Base-by-base conservation (phyloP, 2,113 vertebrate species). In the Garra rufa region DNA sequence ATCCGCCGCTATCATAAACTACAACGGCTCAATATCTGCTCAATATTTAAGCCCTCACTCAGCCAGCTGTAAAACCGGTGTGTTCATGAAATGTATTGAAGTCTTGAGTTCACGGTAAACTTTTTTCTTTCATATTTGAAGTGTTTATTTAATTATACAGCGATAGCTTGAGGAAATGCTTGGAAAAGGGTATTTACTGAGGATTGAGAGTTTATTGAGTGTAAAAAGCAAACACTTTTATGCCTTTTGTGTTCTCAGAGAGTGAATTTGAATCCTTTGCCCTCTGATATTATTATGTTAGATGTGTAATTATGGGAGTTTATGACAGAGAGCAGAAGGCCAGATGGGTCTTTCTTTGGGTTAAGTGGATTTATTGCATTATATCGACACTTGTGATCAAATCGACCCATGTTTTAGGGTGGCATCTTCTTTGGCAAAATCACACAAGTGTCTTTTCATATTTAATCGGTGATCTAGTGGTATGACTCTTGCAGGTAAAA, bases 191-290 rank as follows among this genome's bases (percentile, higher is more conserved):
- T 38, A 55, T 44, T 61, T 61, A 61, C 14, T 43, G 6, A 26
- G 55, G 38, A 78, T 78, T 28, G 17, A 61, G 34, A 61, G 21
- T 78, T 76, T 41, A 76, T 24, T 61, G n/a, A 24, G 13, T 43
- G 21, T 61, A 71, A 24, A 71, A 71, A 71, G 41, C n/a, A 44
- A 28, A 17, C 38, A 6, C 9, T 24, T 26, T 43, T 3, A 78
- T 43, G 13, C 14, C 14, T 3, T 59, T 24, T 43, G 4, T 44
- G 34, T 26, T 44, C n/a, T 44, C 55, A 19, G 55, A 10, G 14
- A 8, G 19, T 19, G 21, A 1, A 11, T 78, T 55, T 21, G 17
- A 34, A 52, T 75, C 4, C 0, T 10, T 48, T 50, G 44, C 44
- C 26, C 15, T 74, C 21, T 50, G 9, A 21, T 34, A 34, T 24